Evolutionary conservation across 1,140 invertebrate genomes (phyloP), one percentile per base, ranked within the genome.

Genomic region (Tribolium castaneum): DNA sequence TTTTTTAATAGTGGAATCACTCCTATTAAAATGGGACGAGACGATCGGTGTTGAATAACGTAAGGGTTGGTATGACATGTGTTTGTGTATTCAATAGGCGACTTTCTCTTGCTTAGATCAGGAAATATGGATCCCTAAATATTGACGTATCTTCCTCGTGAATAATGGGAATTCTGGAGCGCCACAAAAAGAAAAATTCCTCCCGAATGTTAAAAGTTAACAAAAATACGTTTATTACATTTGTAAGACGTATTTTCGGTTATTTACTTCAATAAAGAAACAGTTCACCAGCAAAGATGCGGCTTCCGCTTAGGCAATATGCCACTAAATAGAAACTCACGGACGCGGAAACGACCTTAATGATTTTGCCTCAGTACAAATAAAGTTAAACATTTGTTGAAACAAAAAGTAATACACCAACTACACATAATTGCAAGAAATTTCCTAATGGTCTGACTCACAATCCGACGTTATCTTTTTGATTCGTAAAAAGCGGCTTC

Each of bases 331-430:
- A 79, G 80, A 81, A 81, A 81, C 56, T 77, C 80, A 73, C 70
- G 78, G 77, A 81, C 78, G 80, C 72, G 80, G 80, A 81, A 81
- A 79, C 78, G 62, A 75, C 78, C 80, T 81, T 81, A 81, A 81
- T 81, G 78, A 79, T 81, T 81, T 81, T 79, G 54, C 73, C 59
- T 75, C 52, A 35, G 50, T 22, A 72, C 70, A 72, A 72, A 72
- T 72, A 72, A 72, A 72, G 16, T 49, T 72, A 50, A 70, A 70
- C 45, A 70, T 70, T 70, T 70, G 34, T 70, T 34, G 54, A 59
- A 59, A 59, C 54, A 59, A 59, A 59, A 59, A 59, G 16, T 59
- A 59, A 59, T 59, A 59, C 54, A 59, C 16, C 54, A 25, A 59
- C 54, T 25, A 59, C 54, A 59, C 54, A 59, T 59, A 59, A 59